Percentiles rank a stretch among this genome's conserved stretches.
These are phyloP conservation scores for Drosophila tsacasi DNA, from an alignment of 1,140 invertebrate species.

Conservation along the genomic window DNA sequence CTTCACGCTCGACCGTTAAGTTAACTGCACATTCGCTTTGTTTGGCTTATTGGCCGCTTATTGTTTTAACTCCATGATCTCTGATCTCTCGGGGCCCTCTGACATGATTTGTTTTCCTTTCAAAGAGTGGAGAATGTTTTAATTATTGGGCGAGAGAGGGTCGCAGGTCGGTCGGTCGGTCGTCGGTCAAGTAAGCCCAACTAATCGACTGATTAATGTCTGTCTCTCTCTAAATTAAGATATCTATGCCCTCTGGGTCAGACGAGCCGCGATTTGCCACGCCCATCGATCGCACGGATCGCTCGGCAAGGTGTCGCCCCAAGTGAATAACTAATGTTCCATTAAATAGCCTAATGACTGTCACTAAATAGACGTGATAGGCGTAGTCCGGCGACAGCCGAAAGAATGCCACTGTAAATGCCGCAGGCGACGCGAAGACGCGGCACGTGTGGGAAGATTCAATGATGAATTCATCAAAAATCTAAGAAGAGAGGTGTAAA, in stretches of 20 bases:
- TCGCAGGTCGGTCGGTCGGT: not conserved
- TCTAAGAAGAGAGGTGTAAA: not conserved
- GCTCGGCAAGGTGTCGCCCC: slow-evolving; percentile 1
- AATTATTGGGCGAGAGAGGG: slow-evolving; percentile 25
- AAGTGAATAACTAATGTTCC: slow-evolving; percentile 21
- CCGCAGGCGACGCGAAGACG: not conserved
- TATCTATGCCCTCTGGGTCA: not conserved
- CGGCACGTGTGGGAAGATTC: slow-evolving; percentile 39
- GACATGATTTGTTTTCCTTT: slow-evolving; percentile 70
- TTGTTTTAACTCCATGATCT: slow-evolving; percentile 69
- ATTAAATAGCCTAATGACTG: slow-evolving; percentile 34
- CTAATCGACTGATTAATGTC: slow-evolving; percentile 36
- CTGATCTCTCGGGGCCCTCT: slow-evolving; percentile 44
- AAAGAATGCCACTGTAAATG: slow-evolving; percentile 34
- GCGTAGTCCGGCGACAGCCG: slow-evolving; percentile 11
- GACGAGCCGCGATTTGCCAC: slow-evolving; percentile 27
- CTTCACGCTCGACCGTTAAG: slow-evolving; percentile 79
- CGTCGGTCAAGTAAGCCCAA: slow-evolving; percentile 4
- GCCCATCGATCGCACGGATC: slow-evolving; percentile 20
- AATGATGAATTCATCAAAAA: not conserved
- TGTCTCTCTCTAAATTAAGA: slow-evolving; percentile 27
- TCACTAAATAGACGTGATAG: slow-evolving; percentile 36
- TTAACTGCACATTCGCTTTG: slow-evolving; percentile 80
- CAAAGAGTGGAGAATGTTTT: slow-evolving; percentile 37
- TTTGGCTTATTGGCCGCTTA: slow-evolving; percentile 76